Percentiles rank a stretch among this genome's conserved stretches.
Conservation (phyloP, 2,113 vertebrate species). For the Caretta caretta region DNA sequence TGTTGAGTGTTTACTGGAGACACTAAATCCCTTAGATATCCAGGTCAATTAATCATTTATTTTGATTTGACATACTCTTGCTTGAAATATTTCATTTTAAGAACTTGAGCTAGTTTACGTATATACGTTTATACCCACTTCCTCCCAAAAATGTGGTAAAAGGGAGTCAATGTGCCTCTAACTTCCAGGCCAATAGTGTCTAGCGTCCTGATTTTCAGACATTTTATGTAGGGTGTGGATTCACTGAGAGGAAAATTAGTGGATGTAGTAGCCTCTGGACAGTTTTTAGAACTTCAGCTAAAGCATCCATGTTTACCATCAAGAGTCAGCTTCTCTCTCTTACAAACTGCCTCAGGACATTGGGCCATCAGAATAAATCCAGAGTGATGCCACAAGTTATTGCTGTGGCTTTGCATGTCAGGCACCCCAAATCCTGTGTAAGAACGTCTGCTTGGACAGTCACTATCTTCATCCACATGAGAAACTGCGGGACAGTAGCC, state of each 20-base stretch:
- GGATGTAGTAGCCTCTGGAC: not conserved
- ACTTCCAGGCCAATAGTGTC: fast-evolving
- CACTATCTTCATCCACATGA: not conserved
- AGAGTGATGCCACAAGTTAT: fast-evolving
- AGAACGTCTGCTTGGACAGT: not conserved
- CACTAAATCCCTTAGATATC: not conserved
- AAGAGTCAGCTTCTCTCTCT: not conserved
- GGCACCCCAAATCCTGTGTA: not conserved
- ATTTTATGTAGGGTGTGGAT: not conserved
- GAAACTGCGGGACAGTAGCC: fast-evolving
- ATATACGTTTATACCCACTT: not conserved
- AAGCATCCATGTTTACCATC: not conserved
- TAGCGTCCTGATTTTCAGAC: not conserved
- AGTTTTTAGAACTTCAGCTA: not conserved
- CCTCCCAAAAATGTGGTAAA: not conserved
- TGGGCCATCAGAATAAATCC: not conserved
- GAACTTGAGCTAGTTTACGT: not conserved
- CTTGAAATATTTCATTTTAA: slow-evolving; percentile 3
- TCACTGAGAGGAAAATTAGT: not conserved
- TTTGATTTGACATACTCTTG: slow-evolving; percentile 3
- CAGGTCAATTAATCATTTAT: slow-evolving; percentile 17
- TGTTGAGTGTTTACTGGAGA: slow-evolving; percentile 1
- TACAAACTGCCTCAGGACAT: not conserved
- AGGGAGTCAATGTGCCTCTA: not conserved
- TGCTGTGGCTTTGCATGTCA: not conserved